Evolutionary conservation across 2,888 invertebrate species (phyloP), one percentile per base, ranked within the genome.

Genomic region (Heliconius hortense): DNA sequence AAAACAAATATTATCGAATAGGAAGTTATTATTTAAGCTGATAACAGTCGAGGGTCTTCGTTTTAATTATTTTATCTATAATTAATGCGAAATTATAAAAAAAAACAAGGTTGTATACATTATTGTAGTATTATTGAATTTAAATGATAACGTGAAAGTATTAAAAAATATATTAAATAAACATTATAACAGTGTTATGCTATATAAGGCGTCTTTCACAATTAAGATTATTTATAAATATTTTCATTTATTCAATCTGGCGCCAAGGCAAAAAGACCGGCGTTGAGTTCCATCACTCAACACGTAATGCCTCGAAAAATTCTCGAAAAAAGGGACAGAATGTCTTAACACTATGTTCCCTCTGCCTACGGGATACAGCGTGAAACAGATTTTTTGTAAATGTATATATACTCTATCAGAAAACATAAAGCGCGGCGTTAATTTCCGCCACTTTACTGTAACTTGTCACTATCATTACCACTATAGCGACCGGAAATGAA

Each of bases 1-100:
- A 66, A 43, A 39, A 66, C 24, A 43, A 24, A 56, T 69, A 31
- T 53, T 69, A 69, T 69, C 56, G n/a, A 69, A 53, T n/a, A 69
- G 53, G 53, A 69, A 53, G 31, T 68, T 53, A 28, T 56, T 69
- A 69, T 56, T 53, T 56, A 31, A 35, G 56, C 35, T 56, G 21
- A 53, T 56, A 69, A 28, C 48, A n/a, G 31, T 69, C 53, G 56
- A 69, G 53, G 53, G 69, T 69, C 69, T 56, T 53, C 8, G n/a
- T 24, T 69, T 31, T n/a, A 15, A 56, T n/a, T 56, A 31, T n/a
- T 69, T 69, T 69, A 69, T 69, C 31, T n/a, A 18, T 56, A 31
- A 69, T 56, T 35, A 24, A 31, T 31, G 24, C n/a, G 53, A 56
- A 35, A 28, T 35, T 68, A 21, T 28, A 53, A 69, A 48, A 53